phyloP scores from a whole-genome alignment of 92 coral and sea anemone genomes.

The Montipora capitata region DNA sequence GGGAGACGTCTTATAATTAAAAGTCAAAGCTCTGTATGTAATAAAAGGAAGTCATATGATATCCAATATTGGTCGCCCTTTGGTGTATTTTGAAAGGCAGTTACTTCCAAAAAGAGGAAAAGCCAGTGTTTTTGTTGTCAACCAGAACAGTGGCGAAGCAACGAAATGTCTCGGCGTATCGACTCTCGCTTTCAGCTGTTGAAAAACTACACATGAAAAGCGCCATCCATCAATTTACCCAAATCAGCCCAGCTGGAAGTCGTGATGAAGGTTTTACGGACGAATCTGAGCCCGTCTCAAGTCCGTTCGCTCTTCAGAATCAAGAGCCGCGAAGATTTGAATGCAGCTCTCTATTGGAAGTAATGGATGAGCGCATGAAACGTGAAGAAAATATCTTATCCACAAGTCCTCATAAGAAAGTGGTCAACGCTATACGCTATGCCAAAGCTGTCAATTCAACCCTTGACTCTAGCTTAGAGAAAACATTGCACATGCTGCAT shows the following conservation, averaged over 20 bases:
- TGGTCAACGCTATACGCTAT: constrained; percentile 81
- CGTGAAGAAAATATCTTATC: constrained; percentile 85
- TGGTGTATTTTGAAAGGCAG: constrained; percentile 1
- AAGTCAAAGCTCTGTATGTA: neutral
- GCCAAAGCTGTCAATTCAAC: constrained; percentile 83
- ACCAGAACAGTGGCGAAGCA: neutral
- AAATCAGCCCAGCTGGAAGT: neutral
- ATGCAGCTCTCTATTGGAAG: constrained; percentile 46
- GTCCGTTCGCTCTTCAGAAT: constrained; percentile 4
- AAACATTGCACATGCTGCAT: constrained; percentile 57
- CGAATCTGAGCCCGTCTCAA: neutral
- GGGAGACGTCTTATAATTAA: constrained; percentile 22
- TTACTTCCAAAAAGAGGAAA: constrained; percentile 21
- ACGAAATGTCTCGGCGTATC: neutral
- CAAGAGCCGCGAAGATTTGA: neutral
- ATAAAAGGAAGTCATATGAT: constrained; percentile 16
- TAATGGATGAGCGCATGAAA: constrained; percentile 86
- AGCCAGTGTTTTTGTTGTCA: neutral
- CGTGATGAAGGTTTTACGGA: constrained; percentile 11
- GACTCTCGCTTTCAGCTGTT: too few species aligned
- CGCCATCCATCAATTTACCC: constrained; percentile 4
- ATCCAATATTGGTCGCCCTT: constrained; percentile 28
- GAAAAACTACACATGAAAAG: constrained; percentile 11
- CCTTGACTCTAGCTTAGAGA: constrained; percentile 74
- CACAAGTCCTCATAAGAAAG: constrained; percentile 84